These are phyloP conservation scores for Lagodon rhomboides DNA, from an alignment of 2,797 vertebrate genomes.

Conservation along the genomic window DNA sequence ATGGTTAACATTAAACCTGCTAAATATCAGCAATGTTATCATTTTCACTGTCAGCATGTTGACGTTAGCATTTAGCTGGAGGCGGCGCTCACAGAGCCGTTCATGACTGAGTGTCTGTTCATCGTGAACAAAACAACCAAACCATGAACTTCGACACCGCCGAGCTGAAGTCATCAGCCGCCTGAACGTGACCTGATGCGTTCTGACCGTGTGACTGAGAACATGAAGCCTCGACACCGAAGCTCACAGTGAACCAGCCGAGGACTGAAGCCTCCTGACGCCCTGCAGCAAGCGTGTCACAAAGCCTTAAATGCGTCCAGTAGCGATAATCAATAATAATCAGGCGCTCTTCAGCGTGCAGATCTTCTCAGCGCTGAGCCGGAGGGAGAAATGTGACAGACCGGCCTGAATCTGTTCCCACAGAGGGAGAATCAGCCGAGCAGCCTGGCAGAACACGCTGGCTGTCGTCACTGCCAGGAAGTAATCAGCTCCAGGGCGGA, in stretches of 20 bases:
- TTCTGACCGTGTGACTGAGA: not conserved
- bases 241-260: not conserved
- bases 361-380: not conserved
- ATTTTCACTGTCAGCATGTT: no score
- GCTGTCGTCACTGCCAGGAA: slow-evolving; percentile 47
- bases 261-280: no score
- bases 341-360: not conserved
- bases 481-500: slow-evolving; percentile 35
- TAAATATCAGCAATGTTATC: not conserved
- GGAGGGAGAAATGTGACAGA: slow-evolving; percentile 32
- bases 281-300: not conserved
- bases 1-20: not conserved
- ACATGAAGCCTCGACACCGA: not conserved
- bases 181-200: not conserved
- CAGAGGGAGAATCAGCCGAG: slow-evolving; percentile 23
- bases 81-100: no score
- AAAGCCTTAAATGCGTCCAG: not conserved
- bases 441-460: slow-evolving; percentile 37
- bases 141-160: not conserved
- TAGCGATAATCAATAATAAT: slow-evolving; percentile 3
- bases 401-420: slow-evolving; percentile 27
- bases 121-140: no score
- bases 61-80: not conserved
- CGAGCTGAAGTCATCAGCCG: no score
- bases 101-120: not conserved